phyloP scores from a whole-genome alignment of 2,113 vertebrate species.

The Anthoscopus minutus region DNA sequence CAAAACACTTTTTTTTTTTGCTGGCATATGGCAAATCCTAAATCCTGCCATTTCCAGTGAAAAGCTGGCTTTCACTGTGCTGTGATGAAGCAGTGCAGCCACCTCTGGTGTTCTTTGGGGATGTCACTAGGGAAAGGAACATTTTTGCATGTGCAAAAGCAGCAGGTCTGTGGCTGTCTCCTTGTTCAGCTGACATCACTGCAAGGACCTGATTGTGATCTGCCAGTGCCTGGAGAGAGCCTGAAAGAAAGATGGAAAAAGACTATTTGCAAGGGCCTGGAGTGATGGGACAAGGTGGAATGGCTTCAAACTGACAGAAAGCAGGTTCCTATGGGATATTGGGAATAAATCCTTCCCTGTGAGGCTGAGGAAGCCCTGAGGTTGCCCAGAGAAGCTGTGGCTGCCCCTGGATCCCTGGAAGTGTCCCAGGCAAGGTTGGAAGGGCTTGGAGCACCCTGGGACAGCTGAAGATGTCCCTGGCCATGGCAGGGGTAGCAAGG shows the following conservation, averaged over 20 bases:
- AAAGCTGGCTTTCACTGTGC: fast-evolving
- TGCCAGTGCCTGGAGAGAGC: neutral
- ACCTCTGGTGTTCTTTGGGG: neutral
- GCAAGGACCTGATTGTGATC: neutral
- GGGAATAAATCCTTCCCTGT: neutral
- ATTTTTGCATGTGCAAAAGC: neutral
- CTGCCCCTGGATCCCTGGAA: neutral
- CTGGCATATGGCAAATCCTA: neutral
- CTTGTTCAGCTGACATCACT: neutral
- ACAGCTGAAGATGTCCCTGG: neutral
- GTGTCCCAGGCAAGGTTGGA: neutral
- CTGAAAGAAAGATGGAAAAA: neutral
- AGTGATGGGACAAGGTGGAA: neutral
- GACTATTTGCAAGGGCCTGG: neutral
- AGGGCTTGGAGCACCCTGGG: neutral
- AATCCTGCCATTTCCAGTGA: neutral
- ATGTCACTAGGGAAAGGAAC: neutral
- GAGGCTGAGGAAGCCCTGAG: neutral
- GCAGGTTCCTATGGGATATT: neutral
- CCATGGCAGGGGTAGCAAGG: neutral
- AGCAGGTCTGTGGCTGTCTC: neutral
- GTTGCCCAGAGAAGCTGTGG: neutral
- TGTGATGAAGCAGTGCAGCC: neutral
- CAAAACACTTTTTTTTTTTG: neutral
- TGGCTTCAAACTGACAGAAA: neutral